Base-by-base conservation (phyloP, 2,888 invertebrate genomes). In the Folsomia candida region DNA sequence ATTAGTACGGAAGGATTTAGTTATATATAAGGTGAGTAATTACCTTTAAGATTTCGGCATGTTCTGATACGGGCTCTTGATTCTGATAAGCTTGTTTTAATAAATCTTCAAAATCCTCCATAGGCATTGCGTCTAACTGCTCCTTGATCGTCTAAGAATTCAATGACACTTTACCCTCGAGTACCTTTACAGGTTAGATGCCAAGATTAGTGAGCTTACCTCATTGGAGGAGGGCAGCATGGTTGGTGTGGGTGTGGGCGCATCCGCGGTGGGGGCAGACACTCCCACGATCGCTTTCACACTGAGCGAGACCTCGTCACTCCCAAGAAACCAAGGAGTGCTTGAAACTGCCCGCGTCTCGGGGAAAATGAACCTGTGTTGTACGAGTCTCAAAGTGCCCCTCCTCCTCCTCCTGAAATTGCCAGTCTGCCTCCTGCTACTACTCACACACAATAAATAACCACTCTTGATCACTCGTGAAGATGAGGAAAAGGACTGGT, bases 101-200 rank as follows among this genome's bases (percentile, higher is more conserved):
- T 27, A 79, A 65, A 18, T 71, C 69, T 68, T 76, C 72, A 70
- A 74, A 79, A 29, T 79, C 79, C 65, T 78, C 78, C 61, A 77
- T 73, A 63, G 76, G 75, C 79, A 79, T 79, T 58, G 69, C 71
- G 62, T 76, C 73, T 67, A 79, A 62, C 68, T 76, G 72, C 69
- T 77, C 73, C 70, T 79, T 70, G 24, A 77, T 70, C 65, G 75
- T 76, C 77, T 79, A 37, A 4, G 37, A 37, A n/a, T n/a, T n/a
- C n/a, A n/a, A n/a, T n/a, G n/a, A n/a, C n/a, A n/a, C n/a, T n/a
- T n/a, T n/a, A n/a, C n/a, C n/a, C n/a, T n/a, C n/a, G n/a, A n/a
- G n/a, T n/a, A n/a, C n/a, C n/a, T n/a, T n/a, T n/a, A n/a, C n/a
- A n/a, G n/a, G n/a, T n/a, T n/a, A n/a, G n/a, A n/a, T n/a, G n/a